These are phyloP conservation scores for Emys orbicularis DNA, from an alignment of 2,797 vertebrate genomes.

Conservation along the genomic window DNA sequence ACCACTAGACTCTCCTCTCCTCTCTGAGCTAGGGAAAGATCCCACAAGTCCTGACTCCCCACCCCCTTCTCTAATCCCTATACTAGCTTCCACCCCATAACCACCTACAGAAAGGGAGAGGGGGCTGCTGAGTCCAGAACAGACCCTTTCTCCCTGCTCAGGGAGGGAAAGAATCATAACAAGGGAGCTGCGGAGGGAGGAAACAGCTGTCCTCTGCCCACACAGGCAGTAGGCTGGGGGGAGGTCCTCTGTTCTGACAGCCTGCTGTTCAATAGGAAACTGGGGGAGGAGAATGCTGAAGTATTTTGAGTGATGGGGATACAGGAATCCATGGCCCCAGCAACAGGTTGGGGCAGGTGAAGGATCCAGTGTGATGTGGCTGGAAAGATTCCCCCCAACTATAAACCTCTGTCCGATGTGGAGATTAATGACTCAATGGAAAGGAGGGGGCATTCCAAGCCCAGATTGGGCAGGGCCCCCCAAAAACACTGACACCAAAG, in stretches of 20 bases:
- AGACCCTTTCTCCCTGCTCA: not conserved
- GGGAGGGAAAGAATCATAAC: not conserved
- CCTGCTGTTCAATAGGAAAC: not conserved
- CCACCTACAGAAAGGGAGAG: not conserved
- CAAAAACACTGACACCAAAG: not conserved
- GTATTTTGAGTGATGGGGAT: not conserved
- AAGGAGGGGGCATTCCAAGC: not conserved
- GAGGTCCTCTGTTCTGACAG: not conserved
- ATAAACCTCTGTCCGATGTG: not conserved
- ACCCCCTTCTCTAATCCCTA: not conserved
- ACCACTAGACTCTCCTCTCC: not conserved
- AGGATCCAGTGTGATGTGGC: not conserved
- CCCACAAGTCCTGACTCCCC: not conserved
- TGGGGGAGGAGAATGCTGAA: not conserved
- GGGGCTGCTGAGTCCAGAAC: not conserved
- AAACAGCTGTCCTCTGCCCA: not conserved
- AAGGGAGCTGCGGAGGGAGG: not conserved
- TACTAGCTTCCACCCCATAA: not conserved
- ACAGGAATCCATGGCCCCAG: not conserved
- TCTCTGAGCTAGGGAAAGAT: not conserved
- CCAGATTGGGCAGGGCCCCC: not conserved
- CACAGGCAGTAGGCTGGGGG: not conserved
- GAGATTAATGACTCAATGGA: not conserved
- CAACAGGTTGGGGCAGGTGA: not conserved
- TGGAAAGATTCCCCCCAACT: not conserved